Conservation (phyloP, 2,113 vertebrate genomes). For the Micronycteris hirsuta region DNA sequence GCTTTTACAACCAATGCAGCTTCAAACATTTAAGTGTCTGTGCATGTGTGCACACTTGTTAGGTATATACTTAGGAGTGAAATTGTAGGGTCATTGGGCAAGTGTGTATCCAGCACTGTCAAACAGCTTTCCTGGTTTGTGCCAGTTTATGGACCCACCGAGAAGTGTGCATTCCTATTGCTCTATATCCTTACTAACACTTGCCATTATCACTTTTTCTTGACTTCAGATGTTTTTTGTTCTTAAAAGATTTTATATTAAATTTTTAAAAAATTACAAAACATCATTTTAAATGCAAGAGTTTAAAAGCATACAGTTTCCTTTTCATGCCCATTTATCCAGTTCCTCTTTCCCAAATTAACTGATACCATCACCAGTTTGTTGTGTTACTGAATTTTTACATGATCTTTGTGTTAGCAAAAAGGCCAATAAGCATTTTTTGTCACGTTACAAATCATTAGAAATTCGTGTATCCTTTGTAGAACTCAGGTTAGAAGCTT, state of each 20-base stretch:
- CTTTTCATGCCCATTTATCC: not conserved
- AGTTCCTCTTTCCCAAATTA: not conserved
- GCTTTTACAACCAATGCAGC: not conserved
- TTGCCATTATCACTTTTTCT: not conserved
- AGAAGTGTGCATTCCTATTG: not conserved
- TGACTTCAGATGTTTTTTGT: not conserved
- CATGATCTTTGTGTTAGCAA: not conserved
- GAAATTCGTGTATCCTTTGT: not conserved
- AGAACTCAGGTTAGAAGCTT: not conserved
- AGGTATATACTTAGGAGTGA: not conserved
- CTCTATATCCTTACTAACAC: not conserved
- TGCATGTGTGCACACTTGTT: not conserved
- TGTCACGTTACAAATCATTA: not conserved
- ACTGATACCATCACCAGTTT: not conserved
- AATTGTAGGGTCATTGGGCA: not conserved
- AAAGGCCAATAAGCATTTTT: not conserved
- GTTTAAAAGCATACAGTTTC: not conserved
- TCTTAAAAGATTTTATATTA: not conserved
- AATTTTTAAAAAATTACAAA: not conserved
- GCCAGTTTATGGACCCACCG: not conserved
- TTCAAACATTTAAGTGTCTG: not conserved
- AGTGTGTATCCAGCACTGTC: not conserved
- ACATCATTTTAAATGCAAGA: constrained; percentile 2
- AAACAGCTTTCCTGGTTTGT: not conserved
- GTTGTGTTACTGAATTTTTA: not conserved